Conservation (phyloP, 2,888 invertebrate species). For the Eupithecia pulchellata region DNA sequence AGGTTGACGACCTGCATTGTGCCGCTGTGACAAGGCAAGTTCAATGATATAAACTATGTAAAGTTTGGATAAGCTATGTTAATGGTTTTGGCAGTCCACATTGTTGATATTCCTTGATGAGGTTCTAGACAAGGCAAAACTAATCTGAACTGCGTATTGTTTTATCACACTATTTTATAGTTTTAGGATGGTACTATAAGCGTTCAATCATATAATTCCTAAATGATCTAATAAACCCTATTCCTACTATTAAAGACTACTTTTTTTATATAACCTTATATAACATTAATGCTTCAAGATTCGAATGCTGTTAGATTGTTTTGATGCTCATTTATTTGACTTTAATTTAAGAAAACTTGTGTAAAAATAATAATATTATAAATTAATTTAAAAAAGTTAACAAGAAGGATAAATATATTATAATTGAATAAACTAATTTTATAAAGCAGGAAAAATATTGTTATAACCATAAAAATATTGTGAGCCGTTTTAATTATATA, state of each 20-base stretch:
- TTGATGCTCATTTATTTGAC: not conserved
- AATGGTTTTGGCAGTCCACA: constrained; percentile 29
- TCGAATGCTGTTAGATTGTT: not conserved
- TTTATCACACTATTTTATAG: not conserved
- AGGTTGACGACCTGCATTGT: constrained; percentile 28
- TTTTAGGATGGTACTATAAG: no score
- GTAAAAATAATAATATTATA: not conserved
- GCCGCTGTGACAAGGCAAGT: constrained; percentile 27
- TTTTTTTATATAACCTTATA: no score
- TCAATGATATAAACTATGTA: constrained; percentile 28
- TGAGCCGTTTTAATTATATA: not conserved
- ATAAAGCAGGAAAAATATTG: not conserved
- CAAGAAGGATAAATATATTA: not conserved
- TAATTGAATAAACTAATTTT: not conserved
- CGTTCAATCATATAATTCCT: not conserved
- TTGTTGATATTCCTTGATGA: not conserved
- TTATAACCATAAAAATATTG: not conserved
- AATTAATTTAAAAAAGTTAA: not conserved
- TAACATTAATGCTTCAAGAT: not conserved
- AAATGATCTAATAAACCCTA: not conserved
- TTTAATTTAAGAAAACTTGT: not conserved
- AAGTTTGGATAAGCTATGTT: constrained; percentile 23
- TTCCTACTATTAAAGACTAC: no score
- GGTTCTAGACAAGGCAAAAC: not conserved
- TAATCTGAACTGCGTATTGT: not conserved